phyloP scores from a whole-genome alignment of 2,888 invertebrate genomes.

The Geotrupes spiniger region DNA sequence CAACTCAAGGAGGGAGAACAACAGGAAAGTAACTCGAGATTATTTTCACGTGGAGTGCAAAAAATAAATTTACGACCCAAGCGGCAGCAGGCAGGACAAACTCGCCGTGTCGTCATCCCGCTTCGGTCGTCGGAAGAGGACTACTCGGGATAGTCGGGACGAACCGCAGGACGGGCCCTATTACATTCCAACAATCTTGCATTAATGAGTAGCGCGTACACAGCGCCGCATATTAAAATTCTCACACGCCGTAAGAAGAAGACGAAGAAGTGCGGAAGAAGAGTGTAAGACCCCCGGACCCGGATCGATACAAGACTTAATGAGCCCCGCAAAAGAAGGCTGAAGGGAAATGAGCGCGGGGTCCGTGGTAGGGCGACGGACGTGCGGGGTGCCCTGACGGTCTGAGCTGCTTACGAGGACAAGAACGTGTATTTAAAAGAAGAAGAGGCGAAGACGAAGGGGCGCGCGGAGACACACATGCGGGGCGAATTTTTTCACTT shows the following conservation, averaged over 20 bases:
- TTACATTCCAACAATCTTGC: conserved; percentile 45
- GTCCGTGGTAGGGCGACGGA: too few relatives aligned
- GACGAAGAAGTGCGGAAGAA: conserved; percentile 42
- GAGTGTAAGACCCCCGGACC: conserved; percentile 27
- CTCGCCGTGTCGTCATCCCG: not conserved
- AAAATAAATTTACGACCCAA: not conserved
- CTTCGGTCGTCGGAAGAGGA: not conserved
- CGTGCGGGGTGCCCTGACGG: not conserved
- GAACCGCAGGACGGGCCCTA: conserved; percentile 35
- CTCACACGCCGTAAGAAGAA: conserved; percentile 46
- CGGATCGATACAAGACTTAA: conserved; percentile 47
- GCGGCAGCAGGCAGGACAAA: not conserved
- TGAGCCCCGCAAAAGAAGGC: conserved; percentile 49
- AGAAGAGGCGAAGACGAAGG: conserved; percentile 4
- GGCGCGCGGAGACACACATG: conserved; percentile 26
- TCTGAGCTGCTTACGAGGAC: too few relatives aligned
- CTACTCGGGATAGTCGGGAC: conserved; percentile 11
- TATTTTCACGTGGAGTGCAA: not conserved
- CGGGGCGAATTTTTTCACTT: conserved; percentile 21
- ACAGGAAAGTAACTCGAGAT: too few relatives aligned
- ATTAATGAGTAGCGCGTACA: conserved; percentile 47
- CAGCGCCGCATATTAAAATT: conserved; percentile 49
- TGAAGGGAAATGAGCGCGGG: conserved; percentile 35
- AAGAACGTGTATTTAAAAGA: conserved; percentile 30
- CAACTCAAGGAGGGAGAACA: too few relatives aligned